Conservation (phyloP, 1,140 invertebrate species). For the Melipona quadrifasciata region DNA sequence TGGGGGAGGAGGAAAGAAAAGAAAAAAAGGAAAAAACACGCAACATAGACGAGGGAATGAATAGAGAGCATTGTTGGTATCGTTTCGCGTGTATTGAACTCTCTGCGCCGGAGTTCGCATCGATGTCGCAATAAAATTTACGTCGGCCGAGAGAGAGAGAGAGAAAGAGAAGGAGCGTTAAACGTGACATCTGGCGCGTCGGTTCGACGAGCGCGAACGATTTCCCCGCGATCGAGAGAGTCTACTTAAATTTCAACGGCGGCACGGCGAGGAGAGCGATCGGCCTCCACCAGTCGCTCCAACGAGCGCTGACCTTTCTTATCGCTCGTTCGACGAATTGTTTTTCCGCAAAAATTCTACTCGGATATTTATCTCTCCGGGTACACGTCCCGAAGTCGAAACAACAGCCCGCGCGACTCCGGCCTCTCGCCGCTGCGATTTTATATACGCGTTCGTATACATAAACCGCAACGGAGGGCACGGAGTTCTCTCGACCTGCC, state of each 20-base stretch:
- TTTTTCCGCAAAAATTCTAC: slow-evolving; percentile 48
- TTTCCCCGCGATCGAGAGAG: neutral
- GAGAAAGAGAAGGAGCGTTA: neutral
- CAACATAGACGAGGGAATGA: slow-evolving; percentile 42
- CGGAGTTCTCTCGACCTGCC: slow-evolving; percentile 53
- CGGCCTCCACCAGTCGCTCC: neutral
- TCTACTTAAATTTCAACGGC: slow-evolving; percentile 16
- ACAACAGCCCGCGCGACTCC: too few species aligned
- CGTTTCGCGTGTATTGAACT: slow-evolving; percentile 39
- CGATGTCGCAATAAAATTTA: slow-evolving; percentile 13
- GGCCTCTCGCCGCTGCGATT: slow-evolving; percentile 48
- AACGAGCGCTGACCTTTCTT: slow-evolving; percentile 49
- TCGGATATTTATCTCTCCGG: slow-evolving; percentile 14
- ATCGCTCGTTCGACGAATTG: slow-evolving; percentile 38
- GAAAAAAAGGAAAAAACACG: neutral
- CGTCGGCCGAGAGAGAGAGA: neutral
- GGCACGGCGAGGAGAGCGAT: neutral
- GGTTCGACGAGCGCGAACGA: neutral
- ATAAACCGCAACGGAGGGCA: slow-evolving; percentile 43
- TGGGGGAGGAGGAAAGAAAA: too few species aligned
- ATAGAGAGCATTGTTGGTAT: slow-evolving; percentile 55
- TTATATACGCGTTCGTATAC: slow-evolving; percentile 21
- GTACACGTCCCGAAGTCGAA: too few species aligned
- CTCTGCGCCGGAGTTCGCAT: slow-evolving; percentile 4
- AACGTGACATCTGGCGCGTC: neutral